Conservation (phyloP, 2,888 invertebrate species). For the Pandemis heparana region DNA sequence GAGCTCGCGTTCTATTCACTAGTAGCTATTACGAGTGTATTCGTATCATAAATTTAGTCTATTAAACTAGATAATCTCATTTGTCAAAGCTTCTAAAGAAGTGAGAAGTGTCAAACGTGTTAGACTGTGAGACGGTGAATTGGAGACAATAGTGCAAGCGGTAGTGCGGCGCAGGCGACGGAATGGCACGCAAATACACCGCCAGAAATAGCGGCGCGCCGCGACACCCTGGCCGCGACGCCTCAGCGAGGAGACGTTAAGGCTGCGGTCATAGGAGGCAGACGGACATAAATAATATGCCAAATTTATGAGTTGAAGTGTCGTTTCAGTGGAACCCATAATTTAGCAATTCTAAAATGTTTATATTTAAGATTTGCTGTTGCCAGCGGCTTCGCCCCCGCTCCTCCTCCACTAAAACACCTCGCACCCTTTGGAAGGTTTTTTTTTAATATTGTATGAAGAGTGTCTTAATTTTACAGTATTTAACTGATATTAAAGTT, state of each 20-base stretch:
- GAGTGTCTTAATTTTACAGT: neutral
- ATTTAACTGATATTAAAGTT: no score
- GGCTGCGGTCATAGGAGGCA: conserved; percentile 39
- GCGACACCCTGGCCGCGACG: conserved; percentile 71
- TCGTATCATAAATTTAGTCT: neutral
- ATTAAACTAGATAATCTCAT: neutral
- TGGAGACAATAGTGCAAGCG: conserved; percentile 55
- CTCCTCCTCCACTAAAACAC: neutral
- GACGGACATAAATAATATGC: neutral
- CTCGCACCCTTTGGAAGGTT: neutral
- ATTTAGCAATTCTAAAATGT: neutral
- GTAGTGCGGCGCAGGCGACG: conserved; percentile 57
- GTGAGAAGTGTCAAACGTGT: conserved; percentile 9
- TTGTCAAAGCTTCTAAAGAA: conserved; percentile 3
- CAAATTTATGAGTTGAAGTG: conserved; percentile 1
- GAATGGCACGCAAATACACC: conserved; percentile 71
- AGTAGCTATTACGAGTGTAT: neutral
- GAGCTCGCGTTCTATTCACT: conserved; percentile 6
- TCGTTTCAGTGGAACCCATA: neutral
- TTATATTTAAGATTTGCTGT: neutral
- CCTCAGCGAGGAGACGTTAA: conserved; percentile 50
- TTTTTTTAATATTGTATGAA: neutral
- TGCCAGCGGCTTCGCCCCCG: no score
- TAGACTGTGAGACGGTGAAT: conserved; percentile 16
- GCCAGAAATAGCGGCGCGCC: conserved; percentile 77